Evolutionary conservation across 2,797 vertebrate species (phyloP), one percentile per base, ranked within the genome.

Genomic region (Propithecus perrieri): DNA sequence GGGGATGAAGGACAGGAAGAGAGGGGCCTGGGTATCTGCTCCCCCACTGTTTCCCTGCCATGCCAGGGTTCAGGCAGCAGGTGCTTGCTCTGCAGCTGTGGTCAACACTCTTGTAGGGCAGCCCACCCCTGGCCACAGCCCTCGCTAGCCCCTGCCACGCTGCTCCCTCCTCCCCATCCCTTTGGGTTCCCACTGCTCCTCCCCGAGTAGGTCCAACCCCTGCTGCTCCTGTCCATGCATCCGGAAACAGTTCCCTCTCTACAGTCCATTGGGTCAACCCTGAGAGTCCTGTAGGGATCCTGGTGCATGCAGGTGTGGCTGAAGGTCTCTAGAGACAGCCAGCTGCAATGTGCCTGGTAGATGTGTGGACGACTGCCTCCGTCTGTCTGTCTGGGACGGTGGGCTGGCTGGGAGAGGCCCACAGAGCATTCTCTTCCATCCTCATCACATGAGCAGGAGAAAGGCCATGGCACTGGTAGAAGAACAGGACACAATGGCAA

Each of bases 301-400:
- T n/a, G 5, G 48, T 6, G 46, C 4, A 24, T 22, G 5, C 38
- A 33, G 33, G 18, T 0, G 28, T 53, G 35, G 48, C 89, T 67
- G 41, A 18, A 53, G 10, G 50, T 65, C 71, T 53, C 1, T 12
- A 4, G 8, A n/a, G 30, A 71, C 7, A 35, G 72, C 4, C 90
- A 67, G 48, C 41, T 33, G 14, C 88, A 17, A 0, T 1, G 24
- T 12, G 7, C 22, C 55, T 9, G 9, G 20, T 14, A 18, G 26
- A 14, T 0, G 0, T 43, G 57, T 0, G 5, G 30, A 38, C 5
- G 12, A 14, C 28, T 33, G 35, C 59, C 55, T 43, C 7, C 0
- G 26, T 55, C 55, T 48, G 50, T 57, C 35, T 35, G 53, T 67
- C 83, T 76, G 53, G 38, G 43, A 50, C 1, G 17, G n/a, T 38